Evolutionary conservation across 2,113 vertebrate species (phyloP).

Genomic region (Saccopteryx bilineata): DNA sequence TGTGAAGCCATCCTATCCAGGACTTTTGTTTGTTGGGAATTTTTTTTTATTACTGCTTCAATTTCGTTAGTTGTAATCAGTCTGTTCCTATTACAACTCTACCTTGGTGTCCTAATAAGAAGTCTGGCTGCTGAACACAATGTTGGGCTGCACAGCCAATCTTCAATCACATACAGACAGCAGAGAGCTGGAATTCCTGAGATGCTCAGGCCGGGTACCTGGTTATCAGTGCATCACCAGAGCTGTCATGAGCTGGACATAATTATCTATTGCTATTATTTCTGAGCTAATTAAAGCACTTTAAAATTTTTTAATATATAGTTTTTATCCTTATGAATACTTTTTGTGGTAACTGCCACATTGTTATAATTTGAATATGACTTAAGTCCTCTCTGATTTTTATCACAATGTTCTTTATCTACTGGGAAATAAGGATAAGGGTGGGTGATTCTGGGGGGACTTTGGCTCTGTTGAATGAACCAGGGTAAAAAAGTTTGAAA

Average conservation of each 20-base stretch:
- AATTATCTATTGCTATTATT: background rate
- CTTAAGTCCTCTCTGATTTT: conserved; percentile 23
- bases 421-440: background rate
- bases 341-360: background rate
- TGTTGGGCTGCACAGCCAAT: background rate
- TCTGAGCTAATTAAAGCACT: conserved; percentile 49
- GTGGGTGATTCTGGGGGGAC: background rate
- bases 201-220: background rate
- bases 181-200: background rate
- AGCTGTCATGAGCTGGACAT: background rate
- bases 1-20: no score
- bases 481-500: background rate
- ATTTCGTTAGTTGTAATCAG: no score
- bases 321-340: background rate
- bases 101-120: conserved; percentile 15
- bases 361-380: conserved; percentile 34
- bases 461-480: background rate
- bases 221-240: background rate
- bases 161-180: background rate
- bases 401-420: background rate
- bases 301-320: background rate
- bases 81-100: background rate
- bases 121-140: background rate
- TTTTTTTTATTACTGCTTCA: no score
- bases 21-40: no score